Conservation (phyloP, 1,140 invertebrate species). For the Nasonia vitripennis region DNA sequence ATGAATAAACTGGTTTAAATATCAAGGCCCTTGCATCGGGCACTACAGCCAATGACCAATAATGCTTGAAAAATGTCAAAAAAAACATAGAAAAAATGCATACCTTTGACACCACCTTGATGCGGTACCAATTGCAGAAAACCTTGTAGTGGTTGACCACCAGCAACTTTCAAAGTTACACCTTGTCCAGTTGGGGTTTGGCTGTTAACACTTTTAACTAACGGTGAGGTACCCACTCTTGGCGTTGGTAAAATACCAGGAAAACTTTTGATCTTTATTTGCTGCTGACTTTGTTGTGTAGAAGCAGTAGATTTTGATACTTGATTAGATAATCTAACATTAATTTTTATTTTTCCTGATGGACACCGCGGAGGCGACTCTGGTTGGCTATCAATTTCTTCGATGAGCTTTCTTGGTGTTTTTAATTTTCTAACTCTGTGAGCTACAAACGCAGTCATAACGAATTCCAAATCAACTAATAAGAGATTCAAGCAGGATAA, state of each 20-base stretch:
- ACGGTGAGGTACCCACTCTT: constrained; percentile 71
- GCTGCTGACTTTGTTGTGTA: constrained; percentile 57
- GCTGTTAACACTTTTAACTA: constrained; percentile 67
- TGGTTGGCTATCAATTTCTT: constrained; percentile 82
- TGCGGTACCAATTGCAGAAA: constrained; percentile 79
- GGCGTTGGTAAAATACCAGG: constrained; percentile 67
- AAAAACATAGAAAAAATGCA: constrained; percentile 19
- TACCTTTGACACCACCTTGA: constrained; percentile 77
- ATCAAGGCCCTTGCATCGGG: constrained; percentile 50
- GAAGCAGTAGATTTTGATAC: constrained; percentile 61
- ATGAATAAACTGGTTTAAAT: constrained; percentile 46
- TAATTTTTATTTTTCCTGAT: constrained; percentile 79
- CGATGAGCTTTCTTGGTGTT: constrained; percentile 84
- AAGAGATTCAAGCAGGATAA: constrained; percentile 83
- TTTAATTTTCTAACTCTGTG: constrained; percentile 86
- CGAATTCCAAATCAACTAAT: constrained; percentile 82
- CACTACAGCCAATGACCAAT: constrained; percentile 72
- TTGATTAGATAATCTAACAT: constrained; percentile 73
- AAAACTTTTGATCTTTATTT: constrained; percentile 67
- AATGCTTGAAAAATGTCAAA: constrained; percentile 58
- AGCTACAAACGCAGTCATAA: constrained; percentile 87
- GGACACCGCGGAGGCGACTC: constrained; percentile 81
- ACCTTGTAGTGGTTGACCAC: constrained; percentile 73
- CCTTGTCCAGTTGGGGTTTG: constrained; percentile 66
- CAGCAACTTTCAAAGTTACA: constrained; percentile 73